Conservation (phyloP, 2,888 invertebrate genomes). For the Dorcus parallelipipedus region DNA sequence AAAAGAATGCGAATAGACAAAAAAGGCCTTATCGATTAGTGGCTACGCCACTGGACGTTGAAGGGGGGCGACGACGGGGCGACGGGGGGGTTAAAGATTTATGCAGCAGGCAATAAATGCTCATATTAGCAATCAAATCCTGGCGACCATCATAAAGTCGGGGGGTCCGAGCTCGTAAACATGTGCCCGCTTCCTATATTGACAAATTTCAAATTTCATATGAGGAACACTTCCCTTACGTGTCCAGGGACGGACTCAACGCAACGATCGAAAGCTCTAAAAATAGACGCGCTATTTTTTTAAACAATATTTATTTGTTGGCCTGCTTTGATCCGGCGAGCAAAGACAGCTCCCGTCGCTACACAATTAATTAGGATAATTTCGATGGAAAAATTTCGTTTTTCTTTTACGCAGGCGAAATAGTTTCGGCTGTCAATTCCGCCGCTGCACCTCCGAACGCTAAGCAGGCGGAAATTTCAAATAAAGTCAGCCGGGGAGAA, state of each 20-base stretch:
- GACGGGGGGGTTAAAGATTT: conserved; percentile 31
- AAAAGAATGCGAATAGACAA: no score
- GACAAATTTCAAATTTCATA: conserved; percentile 39
- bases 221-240: conserved; percentile 17
- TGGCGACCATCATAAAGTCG: conserved; percentile 39
- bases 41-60: conserved; percentile 13
- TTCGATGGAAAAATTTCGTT: no score
- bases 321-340: no score
- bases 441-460: neutral
- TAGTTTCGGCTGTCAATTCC: neutral
- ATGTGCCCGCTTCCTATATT: conserved; percentile 39
- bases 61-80: conserved; percentile 20
- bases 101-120: conserved; percentile 44
- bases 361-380: no score
- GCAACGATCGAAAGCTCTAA: neutral
- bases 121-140: conserved; percentile 41
- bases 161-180: conserved; percentile 40
- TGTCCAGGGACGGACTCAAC: neutral
- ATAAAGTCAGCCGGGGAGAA: neutral
- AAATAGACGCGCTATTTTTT: neutral
- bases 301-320: no score
- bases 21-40: neutral
- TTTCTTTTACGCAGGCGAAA: no score
- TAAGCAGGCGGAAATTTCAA: neutral
- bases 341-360: no score